These are phyloP conservation scores for Galemys pyrenaicus DNA, from an alignment of 2,113 vertebrate genomes.

Conservation along the genomic window DNA sequence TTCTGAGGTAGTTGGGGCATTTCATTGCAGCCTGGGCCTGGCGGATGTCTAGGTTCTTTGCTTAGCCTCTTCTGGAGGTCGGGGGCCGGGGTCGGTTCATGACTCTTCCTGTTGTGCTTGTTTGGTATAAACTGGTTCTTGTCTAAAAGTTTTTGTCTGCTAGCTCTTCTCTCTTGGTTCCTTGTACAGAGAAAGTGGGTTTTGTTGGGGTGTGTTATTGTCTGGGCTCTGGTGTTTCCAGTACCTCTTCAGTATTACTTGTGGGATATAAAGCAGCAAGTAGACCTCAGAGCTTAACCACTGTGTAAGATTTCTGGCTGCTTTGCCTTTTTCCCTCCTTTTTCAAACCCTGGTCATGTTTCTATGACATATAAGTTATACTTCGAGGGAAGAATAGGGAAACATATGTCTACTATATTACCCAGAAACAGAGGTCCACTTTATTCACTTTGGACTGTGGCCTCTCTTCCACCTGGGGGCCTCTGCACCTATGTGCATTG, in stretches of 20 bases:
- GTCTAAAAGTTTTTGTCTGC: not conserved
- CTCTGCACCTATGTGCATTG: too few relatives aligned
- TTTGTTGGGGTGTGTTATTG: not conserved
- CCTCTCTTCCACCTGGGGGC: too few relatives aligned
- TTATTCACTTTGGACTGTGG: not conserved
- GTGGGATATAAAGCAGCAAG: not conserved
- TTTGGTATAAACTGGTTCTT: not conserved
- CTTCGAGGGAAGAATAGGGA: not conserved
- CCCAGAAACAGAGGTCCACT: not conserved
- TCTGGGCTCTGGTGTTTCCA: not conserved
- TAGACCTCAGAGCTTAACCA: not conserved
- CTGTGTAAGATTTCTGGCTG: not conserved
- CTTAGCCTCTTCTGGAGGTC: not conserved
- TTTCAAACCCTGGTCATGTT: not conserved
- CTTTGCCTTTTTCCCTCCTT: not conserved
- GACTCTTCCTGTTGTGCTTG: not conserved
- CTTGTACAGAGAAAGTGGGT: not conserved
- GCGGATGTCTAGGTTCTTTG: not conserved
- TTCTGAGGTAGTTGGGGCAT: fast-evolving
- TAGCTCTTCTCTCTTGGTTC: not conserved
- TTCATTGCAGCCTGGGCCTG: not conserved
- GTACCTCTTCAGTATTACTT: not conserved
- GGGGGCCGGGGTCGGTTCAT: not conserved
- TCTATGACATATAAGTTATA: too few relatives aligned
- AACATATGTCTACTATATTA: not conserved